Base-by-base conservation (phyloP, 2,888 invertebrate species). In the Protonemura montana region DNA sequence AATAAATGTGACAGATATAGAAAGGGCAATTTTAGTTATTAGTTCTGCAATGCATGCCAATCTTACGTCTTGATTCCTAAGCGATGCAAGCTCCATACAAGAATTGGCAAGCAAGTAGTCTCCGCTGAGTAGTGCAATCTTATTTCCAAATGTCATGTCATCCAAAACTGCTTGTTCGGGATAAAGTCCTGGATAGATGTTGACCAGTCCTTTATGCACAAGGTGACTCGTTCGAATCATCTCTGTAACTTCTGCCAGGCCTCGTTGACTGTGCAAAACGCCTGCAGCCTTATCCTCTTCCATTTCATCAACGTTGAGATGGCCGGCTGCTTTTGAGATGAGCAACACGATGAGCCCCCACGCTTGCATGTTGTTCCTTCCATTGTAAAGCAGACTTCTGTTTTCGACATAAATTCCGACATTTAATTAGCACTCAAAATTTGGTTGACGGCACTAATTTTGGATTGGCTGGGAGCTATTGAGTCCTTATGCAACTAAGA, bases 91-190 rank as follows among this genome's bases (percentile, higher is more conserved):
- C 90, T 97, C 97, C 0, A 95, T 94, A 90, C 97, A 97, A 86
- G 97, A 97, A 90, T 96, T 98, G 21, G 96, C 97, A 13, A 98
- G 92, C 82, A 98, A 92, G 90, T 98, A 98, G 91, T 98, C 98
- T 0, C 98, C 98, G 90, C 97, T 97, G 10, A 98, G 93, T 59
- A 98, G 92, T 0, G 98, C 97, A 89, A 98, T 97, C 93, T 98
- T 98, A 92, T 98, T 98, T 7, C 98, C 98, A 91, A 97, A 97
- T 90, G 97, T 95, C 95, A 98, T 96, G 90, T 98, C 97, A 82
- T 94, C 94, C 82, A 93, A 92, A 85, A 93, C 93, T 59, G 93
- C 92, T 0, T 94, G 92, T 77, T 94, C 93, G 76, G 93, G 91
- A 89, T 93, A 93, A 87, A 93, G 91, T 3, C 92, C 92, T 26